Conservation (phyloP, 2,113 vertebrate genomes). For the Hemiprocne comata region DNA sequence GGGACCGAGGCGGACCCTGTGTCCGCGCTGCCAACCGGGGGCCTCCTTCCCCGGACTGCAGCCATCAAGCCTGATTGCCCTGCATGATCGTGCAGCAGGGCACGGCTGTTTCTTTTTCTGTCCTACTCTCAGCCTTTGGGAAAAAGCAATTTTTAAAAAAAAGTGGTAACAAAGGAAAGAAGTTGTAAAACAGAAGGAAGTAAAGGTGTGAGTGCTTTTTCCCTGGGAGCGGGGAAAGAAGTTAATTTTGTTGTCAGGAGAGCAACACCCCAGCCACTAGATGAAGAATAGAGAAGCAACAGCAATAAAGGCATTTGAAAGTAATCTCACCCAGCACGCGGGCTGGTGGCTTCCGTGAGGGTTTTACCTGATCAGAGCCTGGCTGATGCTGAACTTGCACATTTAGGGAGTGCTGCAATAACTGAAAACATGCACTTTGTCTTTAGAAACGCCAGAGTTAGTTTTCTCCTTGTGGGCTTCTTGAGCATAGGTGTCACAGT, state of each 20-base stretch:
- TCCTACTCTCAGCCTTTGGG: neutral
- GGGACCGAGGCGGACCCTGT: too few species aligned
- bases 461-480: neutral
- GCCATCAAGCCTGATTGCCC: fast-evolving
- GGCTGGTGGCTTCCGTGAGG: too few species aligned
- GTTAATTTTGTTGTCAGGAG: neutral
- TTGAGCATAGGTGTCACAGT: neutral
- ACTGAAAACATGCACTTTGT: neutral
- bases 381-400: neutral
- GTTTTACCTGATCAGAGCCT: neutral
- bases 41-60: fast-evolving
- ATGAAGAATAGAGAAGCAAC: neutral
- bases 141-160: neutral
- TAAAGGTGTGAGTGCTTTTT: neutral
- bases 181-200: neutral
- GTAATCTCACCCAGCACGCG: neutral
- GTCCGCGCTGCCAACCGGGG: neutral
- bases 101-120: neutral
- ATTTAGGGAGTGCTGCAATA: fast-evolving
- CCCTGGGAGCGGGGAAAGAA: neutral
- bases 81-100: fast-evolving
- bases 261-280: neutral
- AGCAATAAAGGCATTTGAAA: neutral
- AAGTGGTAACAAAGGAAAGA: neutral
- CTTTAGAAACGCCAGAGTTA: neutral